These are phyloP conservation scores for Cotesia congregata DNA, from an alignment of 2,888 invertebrate genomes.

Conservation along the genomic window DNA sequence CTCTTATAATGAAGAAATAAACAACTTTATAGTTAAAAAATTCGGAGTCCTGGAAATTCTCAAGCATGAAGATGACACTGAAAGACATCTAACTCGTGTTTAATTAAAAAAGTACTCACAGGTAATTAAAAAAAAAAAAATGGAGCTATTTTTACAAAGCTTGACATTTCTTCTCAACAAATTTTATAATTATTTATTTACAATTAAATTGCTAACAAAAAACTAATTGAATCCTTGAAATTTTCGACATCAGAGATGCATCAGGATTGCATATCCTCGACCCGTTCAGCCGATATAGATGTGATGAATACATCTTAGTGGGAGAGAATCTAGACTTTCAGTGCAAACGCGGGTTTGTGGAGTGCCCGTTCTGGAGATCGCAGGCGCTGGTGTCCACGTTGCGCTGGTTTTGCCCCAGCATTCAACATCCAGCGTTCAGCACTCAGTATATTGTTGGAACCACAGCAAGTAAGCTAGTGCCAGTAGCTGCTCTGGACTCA, in stretches of 20 bases:
- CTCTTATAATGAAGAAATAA: no score
- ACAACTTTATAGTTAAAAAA: no score
- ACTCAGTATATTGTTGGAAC: background rate
- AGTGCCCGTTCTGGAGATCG: conserved; percentile 21
- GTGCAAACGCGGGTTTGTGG: conserved; percentile 26
- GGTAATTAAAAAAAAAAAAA: no score
- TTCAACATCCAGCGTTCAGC: conserved; percentile 16
- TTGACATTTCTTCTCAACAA: no score
- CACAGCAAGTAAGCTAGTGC: background rate
- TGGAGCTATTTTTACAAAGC: no score
- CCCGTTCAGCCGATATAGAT: conserved; percentile 21
- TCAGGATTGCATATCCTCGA: conserved; percentile 24
- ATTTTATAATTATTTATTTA: no score
- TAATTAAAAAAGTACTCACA: no score
- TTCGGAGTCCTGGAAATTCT: no score
- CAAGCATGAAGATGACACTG: no score
- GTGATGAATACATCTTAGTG: conserved; percentile 25
- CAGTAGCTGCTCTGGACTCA: no score
- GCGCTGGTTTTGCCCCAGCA: conserved; percentile 11
- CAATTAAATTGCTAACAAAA: no score
- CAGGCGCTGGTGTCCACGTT: background rate
- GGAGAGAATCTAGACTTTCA: conserved; percentile 46
- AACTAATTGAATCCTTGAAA: no score
- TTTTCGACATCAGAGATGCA: background rate
- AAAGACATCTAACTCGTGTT: background rate